Evolutionary conservation across 2,797 vertebrate genomes (phyloP).

Genomic region (Oreonectes daqikongensis): DNA sequence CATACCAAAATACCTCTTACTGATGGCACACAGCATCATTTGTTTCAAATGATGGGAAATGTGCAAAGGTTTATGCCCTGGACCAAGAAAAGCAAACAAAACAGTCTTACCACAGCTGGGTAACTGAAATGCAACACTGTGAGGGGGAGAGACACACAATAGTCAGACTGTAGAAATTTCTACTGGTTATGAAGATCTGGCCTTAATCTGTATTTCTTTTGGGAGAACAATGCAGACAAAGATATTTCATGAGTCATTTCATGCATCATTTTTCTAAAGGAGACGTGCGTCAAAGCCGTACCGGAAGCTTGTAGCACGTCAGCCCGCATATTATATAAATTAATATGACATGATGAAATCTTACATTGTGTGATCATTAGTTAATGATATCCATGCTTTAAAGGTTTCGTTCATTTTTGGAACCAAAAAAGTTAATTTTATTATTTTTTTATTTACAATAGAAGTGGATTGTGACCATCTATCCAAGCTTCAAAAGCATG

Average conservation of each 20-base stretch:
- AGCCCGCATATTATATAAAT: conserved; percentile 6
- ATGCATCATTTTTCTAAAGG: conserved; percentile 50
- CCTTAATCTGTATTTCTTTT: conserved; percentile 32
- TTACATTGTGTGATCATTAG: background rate
- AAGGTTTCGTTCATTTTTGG: no score
- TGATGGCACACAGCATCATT: conserved; percentile 63
- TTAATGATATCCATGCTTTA: background rate
- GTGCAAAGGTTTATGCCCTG: conserved; percentile 42
- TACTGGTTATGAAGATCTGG: conserved; percentile 34
- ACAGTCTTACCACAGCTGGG: conserved; percentile 23
- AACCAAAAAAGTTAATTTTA: no score
- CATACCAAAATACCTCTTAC: conserved; percentile 67
- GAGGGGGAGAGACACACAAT: conserved; percentile 44
- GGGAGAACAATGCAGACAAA: conserved; percentile 45
- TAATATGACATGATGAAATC: conserved; percentile 17
- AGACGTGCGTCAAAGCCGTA: conserved; percentile 54
- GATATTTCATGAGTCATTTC: conserved; percentile 51
- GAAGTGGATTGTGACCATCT: no score
- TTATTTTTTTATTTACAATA: no score
- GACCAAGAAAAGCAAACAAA: conserved; percentile 44
- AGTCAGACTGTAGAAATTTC: conserved; percentile 53
- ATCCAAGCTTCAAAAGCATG: no score
- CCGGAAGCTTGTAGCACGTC: conserved; percentile 28
- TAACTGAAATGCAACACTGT: conserved; percentile 45
- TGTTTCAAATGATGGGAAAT: conserved; percentile 53